Percentiles rank a stretch among this genome's conserved stretches.
These are phyloP conservation scores for Hofmannophila pseudospretella DNA, from an alignment of 2,888 invertebrate species.

Conservation along the genomic window DNA sequence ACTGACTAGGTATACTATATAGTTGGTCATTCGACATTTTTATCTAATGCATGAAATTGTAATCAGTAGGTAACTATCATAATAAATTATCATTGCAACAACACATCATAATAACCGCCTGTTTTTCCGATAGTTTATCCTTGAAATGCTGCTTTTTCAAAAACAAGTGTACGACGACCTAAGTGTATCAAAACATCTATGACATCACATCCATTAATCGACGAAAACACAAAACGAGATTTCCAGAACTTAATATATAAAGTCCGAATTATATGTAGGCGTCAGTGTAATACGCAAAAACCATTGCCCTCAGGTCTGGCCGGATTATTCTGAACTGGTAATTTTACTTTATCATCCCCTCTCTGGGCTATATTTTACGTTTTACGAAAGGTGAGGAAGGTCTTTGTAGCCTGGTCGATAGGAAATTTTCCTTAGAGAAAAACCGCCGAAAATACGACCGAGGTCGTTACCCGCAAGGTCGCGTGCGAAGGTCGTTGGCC, in stretches of 20 bases:
- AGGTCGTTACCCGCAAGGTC: conserved; percentile 65
- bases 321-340: no score
- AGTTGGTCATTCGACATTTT: no score
- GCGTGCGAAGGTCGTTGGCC: conserved; percentile 51
- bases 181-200: neutral
- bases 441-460: conserved; percentile 58
- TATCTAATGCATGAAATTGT: no score
- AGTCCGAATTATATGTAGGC: conserved; percentile 28
- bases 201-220: conserved; percentile 1
- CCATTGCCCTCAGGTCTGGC: conserved; percentile 61
- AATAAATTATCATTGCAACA: no score
- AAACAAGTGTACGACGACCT: no score
- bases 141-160: no score
- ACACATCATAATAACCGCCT: no score
- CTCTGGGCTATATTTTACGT: neutral
- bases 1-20: no score
- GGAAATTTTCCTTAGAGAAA: conserved; percentile 66
- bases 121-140: no score
- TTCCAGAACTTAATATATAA: conserved; percentile 27
- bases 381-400: conserved; percentile 23
- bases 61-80: no score
- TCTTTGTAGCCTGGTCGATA: conserved; percentile 35
- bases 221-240: conserved; percentile 13
- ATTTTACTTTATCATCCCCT: no score
- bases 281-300: conserved; percentile 34